Evolutionary conservation across 2,888 invertebrate genomes (phyloP), one percentile per base, ranked within the genome.

Genomic region (Agapostemon virescens): DNA sequence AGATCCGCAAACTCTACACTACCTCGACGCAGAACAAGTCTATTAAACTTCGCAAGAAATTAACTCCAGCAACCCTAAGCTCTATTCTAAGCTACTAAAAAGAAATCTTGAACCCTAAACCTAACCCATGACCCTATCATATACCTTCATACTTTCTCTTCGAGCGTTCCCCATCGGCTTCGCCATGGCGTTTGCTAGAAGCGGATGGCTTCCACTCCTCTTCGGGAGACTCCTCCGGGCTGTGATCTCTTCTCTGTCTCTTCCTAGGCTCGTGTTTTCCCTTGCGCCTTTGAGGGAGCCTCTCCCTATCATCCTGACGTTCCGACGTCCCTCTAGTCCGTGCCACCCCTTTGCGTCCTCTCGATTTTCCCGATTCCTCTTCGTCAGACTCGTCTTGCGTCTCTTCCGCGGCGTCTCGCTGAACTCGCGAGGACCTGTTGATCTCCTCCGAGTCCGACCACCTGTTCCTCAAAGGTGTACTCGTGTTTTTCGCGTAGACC

Each of bases 401-500:
- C 3, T 58, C 70, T 9, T 77, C 68, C 33, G 11, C 49, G 20
- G 49, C 63, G 11, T 36, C 36, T 6, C 58, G 69, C 20, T 64
- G 36, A 11, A 23, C 73, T 52, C 49, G 63, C 30, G 55, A 77
- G 15, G 69, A 78, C 71, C 78, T 77, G 55, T 78, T 74, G 74
- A 78, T 78, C 15, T 79, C 69, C 23, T 76, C 76, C 9, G 74
- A 26, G 71, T 78, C 69, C 13, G 74, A 64, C 81, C 76, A 58
- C 64, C 45, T 74, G 15, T 69, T 52, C 40, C 61, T 69, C 5
- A 72, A 69, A 7, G 71, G 74, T 13, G 74, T 81, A 26, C 74
- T 79, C 7, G 72, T 68, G 13, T 38, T 70, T 55, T 73, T 86
- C 11, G n/a, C 42, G 5, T 58, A 15, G n/a, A 49, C 38, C 17